phyloP scores from a whole-genome alignment of 2,113 vertebrate species.

The Thryonomys swinderianus region DNA sequence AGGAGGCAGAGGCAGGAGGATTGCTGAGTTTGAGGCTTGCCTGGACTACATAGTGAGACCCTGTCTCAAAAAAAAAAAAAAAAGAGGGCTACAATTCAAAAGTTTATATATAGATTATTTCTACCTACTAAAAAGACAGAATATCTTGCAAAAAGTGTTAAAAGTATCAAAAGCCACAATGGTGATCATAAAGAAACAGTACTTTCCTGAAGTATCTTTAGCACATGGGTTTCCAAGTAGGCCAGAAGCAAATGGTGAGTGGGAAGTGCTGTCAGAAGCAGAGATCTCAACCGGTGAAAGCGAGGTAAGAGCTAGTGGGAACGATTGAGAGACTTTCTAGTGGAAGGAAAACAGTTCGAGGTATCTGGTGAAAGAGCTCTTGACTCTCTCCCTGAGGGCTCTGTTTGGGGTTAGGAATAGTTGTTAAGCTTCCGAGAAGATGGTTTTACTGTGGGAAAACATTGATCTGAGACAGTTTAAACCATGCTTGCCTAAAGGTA shows the following conservation, averaged over 20 bases:
- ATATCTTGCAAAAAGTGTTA: conserved; percentile 17
- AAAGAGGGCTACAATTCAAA: not conserved
- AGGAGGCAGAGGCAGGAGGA: too few relatives aligned
- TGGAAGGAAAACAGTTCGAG: not conserved
- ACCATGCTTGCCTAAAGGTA: not conserved
- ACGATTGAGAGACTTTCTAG: not conserved
- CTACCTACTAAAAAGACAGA: not conserved
- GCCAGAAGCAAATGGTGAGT: not conserved
- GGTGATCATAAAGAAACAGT: not conserved
- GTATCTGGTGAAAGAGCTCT: not conserved
- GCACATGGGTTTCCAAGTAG: not conserved
- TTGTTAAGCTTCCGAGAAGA: not conserved
- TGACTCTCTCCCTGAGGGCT: not conserved
- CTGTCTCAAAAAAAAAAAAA: too few relatives aligned
- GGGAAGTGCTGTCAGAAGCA: not conserved
- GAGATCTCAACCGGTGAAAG: not conserved
- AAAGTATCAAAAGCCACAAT: not conserved
- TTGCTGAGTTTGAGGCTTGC: too few relatives aligned
- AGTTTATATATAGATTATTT: not conserved
- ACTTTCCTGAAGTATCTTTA: not conserved
- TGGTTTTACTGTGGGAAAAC: not conserved
- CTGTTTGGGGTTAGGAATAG: not conserved
- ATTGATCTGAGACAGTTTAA: conserved; percentile 3
- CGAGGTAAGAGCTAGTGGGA: not conserved
- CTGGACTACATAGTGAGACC: too few relatives aligned